These are phyloP conservation scores for Petrocephalus microphthalmus DNA, from an alignment of 2,113 vertebrate species.

Conservation along the genomic window DNA sequence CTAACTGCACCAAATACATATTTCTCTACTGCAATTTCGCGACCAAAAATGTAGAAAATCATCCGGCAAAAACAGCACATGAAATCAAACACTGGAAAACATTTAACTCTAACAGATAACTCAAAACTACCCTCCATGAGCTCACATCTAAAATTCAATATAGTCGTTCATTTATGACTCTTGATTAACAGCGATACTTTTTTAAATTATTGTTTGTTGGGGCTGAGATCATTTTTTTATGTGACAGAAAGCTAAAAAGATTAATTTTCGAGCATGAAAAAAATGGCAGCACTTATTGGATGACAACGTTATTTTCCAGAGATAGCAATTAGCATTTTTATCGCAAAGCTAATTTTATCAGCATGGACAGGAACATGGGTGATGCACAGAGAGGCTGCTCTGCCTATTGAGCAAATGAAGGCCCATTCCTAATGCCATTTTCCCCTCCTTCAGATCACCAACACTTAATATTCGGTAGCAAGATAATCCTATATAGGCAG, in stretches of 20 bases:
- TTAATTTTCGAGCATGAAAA: constrained; percentile 18
- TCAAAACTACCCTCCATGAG: background rate
- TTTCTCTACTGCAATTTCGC: background rate
- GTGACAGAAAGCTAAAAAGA: constrained; percentile 1
- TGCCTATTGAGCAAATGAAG: constrained; percentile 33
- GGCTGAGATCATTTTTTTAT: background rate
- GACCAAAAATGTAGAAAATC: background rate
- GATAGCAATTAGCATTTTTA: constrained; percentile 42
- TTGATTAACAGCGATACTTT: background rate
- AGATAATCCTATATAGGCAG: constrained; percentile 36
- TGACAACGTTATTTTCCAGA: constrained; percentile 32
- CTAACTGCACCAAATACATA: too few relatives aligned
- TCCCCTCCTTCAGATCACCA: constrained; percentile 30
- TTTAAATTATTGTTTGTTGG: background rate
- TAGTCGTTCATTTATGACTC: background rate
- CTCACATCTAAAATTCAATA: background rate
- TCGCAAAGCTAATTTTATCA: constrained; percentile 33
- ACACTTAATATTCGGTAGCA: constrained; percentile 31
- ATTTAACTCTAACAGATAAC: background rate
- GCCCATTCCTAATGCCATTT: constrained; percentile 39
- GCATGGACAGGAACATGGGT: constrained; percentile 25
- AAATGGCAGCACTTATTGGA: constrained; percentile 20
- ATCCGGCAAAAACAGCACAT: background rate
- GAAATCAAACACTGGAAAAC: background rate
- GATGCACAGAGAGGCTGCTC: constrained; percentile 25